phyloP scores from a whole-genome alignment of 2,797 vertebrate species.

The Thamnophis elegans region DNA sequence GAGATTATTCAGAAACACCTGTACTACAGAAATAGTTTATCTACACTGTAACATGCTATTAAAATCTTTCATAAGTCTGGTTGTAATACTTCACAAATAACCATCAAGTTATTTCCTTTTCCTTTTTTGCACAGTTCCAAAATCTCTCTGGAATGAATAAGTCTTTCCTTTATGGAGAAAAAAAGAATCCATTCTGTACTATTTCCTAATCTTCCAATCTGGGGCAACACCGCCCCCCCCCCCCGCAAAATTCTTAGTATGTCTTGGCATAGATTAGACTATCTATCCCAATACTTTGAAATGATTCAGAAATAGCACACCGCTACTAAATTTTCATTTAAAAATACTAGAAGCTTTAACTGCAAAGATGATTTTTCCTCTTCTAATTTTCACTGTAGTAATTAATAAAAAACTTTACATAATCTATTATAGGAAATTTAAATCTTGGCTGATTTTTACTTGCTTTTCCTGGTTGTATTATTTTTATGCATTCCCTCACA shows the following conservation, averaged over 20 bases:
- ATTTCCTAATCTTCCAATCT: constrained; percentile 29
- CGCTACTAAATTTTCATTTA: constrained; percentile 6
- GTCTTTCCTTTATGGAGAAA: background rate
- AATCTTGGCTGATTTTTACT: background rate
- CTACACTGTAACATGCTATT: constrained; percentile 16
- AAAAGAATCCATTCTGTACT: constrained; percentile 25
- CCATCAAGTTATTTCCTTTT: constrained; percentile 48
- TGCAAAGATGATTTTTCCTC: constrained; percentile 8
- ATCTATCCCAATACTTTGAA: constrained; percentile 48
- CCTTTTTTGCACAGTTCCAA: constrained; percentile 41
- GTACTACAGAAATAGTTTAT: constrained; percentile 40
- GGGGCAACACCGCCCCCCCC: background rate
- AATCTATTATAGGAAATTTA: background rate
- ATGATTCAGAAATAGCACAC: constrained; percentile 31
- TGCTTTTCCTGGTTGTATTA: background rate
- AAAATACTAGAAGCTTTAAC: constrained; percentile 3
- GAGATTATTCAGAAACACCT: constrained; percentile 44
- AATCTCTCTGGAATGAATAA: constrained; percentile 49
- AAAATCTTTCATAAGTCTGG: constrained; percentile 41
- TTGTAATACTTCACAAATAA: constrained; percentile 58
- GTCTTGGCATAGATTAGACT: constrained; percentile 42
- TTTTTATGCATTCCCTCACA: background rate
- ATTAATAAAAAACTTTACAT: background rate
- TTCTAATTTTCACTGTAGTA: background rate
- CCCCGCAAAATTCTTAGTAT: background rate